Evolutionary conservation across 2,888 invertebrate genomes (phyloP), one percentile per base, ranked within the genome.

Genomic region (Dusona sp.): DNA sequence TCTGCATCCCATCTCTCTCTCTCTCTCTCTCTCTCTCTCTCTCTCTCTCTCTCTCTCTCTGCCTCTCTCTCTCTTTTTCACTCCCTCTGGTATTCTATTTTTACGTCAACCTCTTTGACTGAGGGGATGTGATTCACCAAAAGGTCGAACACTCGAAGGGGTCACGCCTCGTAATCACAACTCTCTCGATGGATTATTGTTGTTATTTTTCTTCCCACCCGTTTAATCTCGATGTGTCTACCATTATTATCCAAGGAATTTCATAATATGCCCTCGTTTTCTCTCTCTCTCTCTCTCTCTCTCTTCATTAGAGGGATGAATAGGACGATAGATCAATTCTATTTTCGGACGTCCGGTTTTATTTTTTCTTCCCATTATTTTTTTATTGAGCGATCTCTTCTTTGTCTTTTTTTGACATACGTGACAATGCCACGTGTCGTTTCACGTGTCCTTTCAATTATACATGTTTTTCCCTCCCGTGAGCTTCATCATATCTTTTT

Each of bases 1-100:
- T 88, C 88, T 87, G 86, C 88, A 88, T 88, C 79, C 82, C 70
- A 67, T 85, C 80, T 84, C 83, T 85, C 83, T 83, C 80, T 84
- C 87, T 67, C 83, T 85, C 87, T 42, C 73, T 87, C 87, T 84
- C 85, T 85, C 84, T 84, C 83, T 83, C 87, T 75, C 84, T 86
- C 87, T 72, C 48, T 67, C 25, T 54, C 54, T n/a, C 19, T 70
- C 16, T 74, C 77, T n/a, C n/a, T n/a, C n/a, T n/a, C n/a, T n/a
- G n/a, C n/a, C n/a, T n/a, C n/a, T n/a, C n/a, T n/a, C n/a, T n/a
- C n/a, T 22, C 36, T 64, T 22, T 22, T 73, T 19, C 4, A 11
- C 16, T 16, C 54, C 33, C 29, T 48, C 61, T 36, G 61, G 13
- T 61, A 11, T 64, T 64, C 61, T 33, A 72, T 72, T 65, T 73